Percentiles rank a stretch among this genome's conserved stretches.
phyloP scores from a whole-genome alignment of 2,888 invertebrate species.

The Drosophila diplacantha region DNA sequence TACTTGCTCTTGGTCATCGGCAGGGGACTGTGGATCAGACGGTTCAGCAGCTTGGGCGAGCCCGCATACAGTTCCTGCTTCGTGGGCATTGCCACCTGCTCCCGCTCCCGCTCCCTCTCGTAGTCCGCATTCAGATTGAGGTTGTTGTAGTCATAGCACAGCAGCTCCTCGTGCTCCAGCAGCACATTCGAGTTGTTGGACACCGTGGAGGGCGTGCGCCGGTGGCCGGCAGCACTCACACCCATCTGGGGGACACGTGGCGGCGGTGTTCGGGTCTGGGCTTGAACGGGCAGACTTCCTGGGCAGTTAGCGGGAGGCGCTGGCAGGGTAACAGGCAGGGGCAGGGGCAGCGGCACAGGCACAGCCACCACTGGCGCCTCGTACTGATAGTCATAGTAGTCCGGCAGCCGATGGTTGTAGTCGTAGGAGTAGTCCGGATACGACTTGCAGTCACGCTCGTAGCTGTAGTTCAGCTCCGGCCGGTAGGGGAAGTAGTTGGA shows the following conservation, averaged over 20 bases:
- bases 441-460: slow-evolving; percentile 77
- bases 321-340: slow-evolving; percentile 36
- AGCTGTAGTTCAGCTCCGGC: slow-evolving; percentile 75
- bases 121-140: slow-evolving; percentile 61
- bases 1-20: slow-evolving; percentile 63
- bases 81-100: slow-evolving; percentile 52
- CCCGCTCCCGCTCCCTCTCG: slow-evolving; percentile 28
- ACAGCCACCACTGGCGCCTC: slow-evolving; percentile 62
- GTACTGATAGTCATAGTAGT: slow-evolving; percentile 76
- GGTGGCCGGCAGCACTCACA: slow-evolving; percentile 80
- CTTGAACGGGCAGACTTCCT: slow-evolving; percentile 11
- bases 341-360: slow-evolving; percentile 7
- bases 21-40: slow-evolving; percentile 62
- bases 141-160: slow-evolving; percentile 72
- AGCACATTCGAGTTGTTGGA: slow-evolving; percentile 78
- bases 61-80: slow-evolving; percentile 73
- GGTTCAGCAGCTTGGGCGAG: slow-evolving; percentile 71
- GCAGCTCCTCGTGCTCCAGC: slow-evolving; percentile 77
- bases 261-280: slow-evolving; percentile 73
- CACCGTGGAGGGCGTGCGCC: slow-evolving; percentile 88
- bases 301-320: slow-evolving; percentile 4
- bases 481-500: slow-evolving; percentile 78
- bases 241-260: slow-evolving; percentile 78
- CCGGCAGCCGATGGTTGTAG: slow-evolving; percentile 74
- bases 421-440: slow-evolving; percentile 78